phyloP scores from a whole-genome alignment of 2,113 vertebrate species.

The Elephantulus edwardii region DNA sequence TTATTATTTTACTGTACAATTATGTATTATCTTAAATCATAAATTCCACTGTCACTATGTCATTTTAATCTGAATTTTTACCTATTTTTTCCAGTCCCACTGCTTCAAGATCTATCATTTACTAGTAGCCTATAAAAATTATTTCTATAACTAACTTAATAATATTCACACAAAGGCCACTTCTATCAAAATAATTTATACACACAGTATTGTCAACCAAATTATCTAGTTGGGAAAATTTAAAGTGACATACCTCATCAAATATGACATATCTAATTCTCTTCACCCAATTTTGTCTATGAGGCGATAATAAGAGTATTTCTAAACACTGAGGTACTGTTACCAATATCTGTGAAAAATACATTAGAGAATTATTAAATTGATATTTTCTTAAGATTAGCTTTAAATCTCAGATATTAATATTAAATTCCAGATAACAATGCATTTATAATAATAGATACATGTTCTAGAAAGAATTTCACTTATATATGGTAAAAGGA shows the following conservation, averaged over 20 bases:
- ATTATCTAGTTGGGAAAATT: neutral
- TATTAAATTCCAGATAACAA: neutral
- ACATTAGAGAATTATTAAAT: neutral
- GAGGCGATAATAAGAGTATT: slow-evolving; percentile 76
- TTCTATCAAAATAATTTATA: neutral
- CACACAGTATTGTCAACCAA: neutral
- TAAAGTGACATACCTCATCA: slow-evolving; percentile 73
- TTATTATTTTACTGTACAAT: too few relatives aligned
- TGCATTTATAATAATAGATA: neutral
- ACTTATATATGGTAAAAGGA: neutral
- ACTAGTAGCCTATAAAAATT: too few relatives aligned
- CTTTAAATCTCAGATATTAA: neutral
- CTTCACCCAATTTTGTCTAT: slow-evolving; percentile 72
- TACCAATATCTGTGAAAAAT: slow-evolving; percentile 68
- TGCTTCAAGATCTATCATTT: too few relatives aligned
- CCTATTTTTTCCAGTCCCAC: too few relatives aligned
- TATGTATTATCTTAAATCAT: too few relatives aligned
- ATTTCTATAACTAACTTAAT: neutral
- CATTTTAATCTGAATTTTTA: too few relatives aligned
- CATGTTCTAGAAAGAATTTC: neutral
- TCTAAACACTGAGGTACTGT: slow-evolving; percentile 80
- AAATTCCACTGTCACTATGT: too few relatives aligned
- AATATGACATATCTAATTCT: slow-evolving; percentile 78
- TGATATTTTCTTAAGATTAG: neutral
- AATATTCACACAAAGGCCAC: neutral